Conservation (phyloP, 92 coral and sea anemone genomes). For the Parazoanthus atlanticus region DNA sequence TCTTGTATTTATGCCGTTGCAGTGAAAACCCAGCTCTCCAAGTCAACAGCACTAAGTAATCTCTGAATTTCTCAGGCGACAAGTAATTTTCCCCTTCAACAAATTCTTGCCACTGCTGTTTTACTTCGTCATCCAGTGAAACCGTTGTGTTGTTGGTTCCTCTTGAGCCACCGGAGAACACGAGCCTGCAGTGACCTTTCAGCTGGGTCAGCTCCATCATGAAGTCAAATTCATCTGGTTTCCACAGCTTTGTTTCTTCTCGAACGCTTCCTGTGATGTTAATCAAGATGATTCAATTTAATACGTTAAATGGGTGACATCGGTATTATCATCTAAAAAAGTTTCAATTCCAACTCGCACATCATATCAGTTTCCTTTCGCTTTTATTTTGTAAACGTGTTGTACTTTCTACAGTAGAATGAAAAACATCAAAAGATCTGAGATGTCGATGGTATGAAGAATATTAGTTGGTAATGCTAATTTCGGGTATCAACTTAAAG, state of each 20-base stretch:
- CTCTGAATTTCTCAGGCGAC: conserved; percentile 1
- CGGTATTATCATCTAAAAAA: neutral
- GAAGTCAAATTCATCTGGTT: conserved; percentile 50
- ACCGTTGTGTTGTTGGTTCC: neutral
- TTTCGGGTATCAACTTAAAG: too few relatives aligned
- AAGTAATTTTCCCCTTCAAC: neutral
- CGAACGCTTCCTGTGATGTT: conserved; percentile 20
- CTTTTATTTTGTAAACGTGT: too few relatives aligned
- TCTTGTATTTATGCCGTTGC: conserved; percentile 27
- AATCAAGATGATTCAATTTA: neutral
- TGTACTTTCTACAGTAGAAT: too few relatives aligned
- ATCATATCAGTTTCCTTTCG: too few relatives aligned
- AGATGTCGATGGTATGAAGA: too few relatives aligned
- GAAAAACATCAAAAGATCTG: too few relatives aligned
- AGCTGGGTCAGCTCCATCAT: conserved; percentile 44
- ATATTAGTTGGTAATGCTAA: too few relatives aligned
- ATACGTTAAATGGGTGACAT: too few relatives aligned
- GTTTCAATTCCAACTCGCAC: too few relatives aligned
- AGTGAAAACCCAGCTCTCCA: conserved; percentile 33
- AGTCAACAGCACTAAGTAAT: conserved; percentile 9
- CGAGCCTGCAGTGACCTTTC: conserved; percentile 8
- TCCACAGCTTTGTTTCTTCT: conserved; percentile 47
- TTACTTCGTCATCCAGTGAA: neutral
- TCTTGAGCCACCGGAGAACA: neutral
- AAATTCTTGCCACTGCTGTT: conserved; percentile 34